These are phyloP conservation scores for Hippocampus comes DNA, from an alignment of 2,113 vertebrate genomes.

Conservation along the genomic window DNA sequence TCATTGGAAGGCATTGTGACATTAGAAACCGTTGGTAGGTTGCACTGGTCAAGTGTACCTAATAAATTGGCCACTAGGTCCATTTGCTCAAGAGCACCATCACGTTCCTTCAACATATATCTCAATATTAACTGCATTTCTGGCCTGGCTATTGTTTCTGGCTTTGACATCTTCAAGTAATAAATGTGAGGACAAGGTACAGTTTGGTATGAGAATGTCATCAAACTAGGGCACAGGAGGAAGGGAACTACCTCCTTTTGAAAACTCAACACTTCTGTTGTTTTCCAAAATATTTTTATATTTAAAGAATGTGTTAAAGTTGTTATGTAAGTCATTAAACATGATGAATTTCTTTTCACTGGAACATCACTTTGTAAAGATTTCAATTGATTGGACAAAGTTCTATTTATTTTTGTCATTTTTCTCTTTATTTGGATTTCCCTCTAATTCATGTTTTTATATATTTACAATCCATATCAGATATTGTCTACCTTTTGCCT, in stretches of 20 bases:
- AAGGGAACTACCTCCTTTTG: constrained; percentile 51
- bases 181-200: constrained; percentile 62
- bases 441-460: constrained; percentile 58
- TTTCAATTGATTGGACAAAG: constrained; percentile 48
- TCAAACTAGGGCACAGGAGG: constrained; percentile 43
- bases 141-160: constrained; percentile 68
- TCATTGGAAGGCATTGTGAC: neutral
- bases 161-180: constrained; percentile 39
- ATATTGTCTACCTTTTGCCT: constrained; percentile 64
- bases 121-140: constrained; percentile 77
- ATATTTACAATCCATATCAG: constrained; percentile 61
- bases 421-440: constrained; percentile 61
- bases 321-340: constrained; percentile 61
- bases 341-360: constrained; percentile 54
- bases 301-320: constrained; percentile 57
- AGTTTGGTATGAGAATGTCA: constrained; percentile 60
- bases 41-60: neutral
- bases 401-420: constrained; percentile 63
- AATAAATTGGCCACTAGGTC: neutral
- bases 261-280: constrained; percentile 31
- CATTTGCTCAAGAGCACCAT: constrained; percentile 27
- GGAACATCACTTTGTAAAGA: constrained; percentile 56
- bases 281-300: constrained; percentile 52
- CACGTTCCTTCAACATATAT: constrained; percentile 28
- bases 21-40: neutral